These are phyloP conservation scores for Zygothrica quintamaculata DNA, from an alignment of 2,888 invertebrate species.

Conservation along the genomic window DNA sequence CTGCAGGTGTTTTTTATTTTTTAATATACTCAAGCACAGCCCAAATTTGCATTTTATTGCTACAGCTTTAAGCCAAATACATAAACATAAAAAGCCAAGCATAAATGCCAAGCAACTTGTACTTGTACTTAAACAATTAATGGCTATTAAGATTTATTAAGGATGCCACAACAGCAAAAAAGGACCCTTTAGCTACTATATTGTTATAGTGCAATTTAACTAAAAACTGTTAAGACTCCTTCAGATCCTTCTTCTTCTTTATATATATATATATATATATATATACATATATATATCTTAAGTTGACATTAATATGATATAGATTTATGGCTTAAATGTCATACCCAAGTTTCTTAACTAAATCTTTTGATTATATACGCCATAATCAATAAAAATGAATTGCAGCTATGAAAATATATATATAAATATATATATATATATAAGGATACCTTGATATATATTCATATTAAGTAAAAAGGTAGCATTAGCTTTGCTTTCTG, in stretches of 20 bases:
- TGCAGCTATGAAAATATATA: neutral
- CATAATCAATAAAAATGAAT: constrained; percentile 2
- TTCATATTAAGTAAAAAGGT: neutral
- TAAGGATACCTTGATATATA: constrained; percentile 2
- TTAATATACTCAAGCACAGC: constrained; percentile 64
- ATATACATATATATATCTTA: too few species aligned
- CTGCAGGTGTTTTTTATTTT: constrained; percentile 76
- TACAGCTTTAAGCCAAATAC: constrained; percentile 17
- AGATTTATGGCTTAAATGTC: too few species aligned
- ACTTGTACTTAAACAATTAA: neutral
- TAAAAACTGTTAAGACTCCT: too few species aligned
- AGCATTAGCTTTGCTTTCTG: neutral
- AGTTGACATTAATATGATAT: too few species aligned
- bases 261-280: too few species aligned
- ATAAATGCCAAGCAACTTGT: neutral
- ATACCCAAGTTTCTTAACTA: too few species aligned
- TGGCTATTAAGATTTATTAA: too few species aligned
- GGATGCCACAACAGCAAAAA: too few species aligned
- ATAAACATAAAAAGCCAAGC: constrained; percentile 26
- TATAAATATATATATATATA: constrained; percentile 5
- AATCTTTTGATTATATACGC: too few species aligned
- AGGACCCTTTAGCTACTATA: too few species aligned
- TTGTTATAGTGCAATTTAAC: too few species aligned
- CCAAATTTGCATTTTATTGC: constrained; percentile 74
- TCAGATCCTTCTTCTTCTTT: too few species aligned